Conservation (phyloP, 2,113 vertebrate species). For the Saiga tatarica region DNA sequence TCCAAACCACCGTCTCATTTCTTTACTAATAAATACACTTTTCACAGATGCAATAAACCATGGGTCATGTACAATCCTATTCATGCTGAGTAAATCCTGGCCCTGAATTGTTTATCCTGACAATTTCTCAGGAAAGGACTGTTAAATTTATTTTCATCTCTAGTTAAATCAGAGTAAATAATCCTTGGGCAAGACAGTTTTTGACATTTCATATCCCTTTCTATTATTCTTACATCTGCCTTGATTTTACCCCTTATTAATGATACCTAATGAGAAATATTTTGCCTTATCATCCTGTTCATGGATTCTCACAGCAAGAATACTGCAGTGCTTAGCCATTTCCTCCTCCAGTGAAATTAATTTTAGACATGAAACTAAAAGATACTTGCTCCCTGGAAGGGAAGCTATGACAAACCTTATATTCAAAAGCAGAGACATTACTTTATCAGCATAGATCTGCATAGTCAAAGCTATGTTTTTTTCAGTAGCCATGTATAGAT, state of each 20-base stretch:
- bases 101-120: neutral
- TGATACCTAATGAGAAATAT: neutral
- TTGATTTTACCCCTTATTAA: neutral
- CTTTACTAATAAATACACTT: neutral
- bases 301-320: neutral
- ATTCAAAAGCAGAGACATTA: neutral
- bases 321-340: neutral
- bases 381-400: neutral
- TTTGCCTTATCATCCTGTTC: neutral
- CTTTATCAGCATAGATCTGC: neutral
- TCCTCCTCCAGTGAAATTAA: neutral
- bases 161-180: neutral
- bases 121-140: neutral
- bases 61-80: neutral
- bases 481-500: neutral
- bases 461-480: neutral
- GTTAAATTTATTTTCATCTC: neutral
- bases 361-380: neutral
- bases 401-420: neutral
- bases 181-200: neutral
- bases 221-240: neutral
- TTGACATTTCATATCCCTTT: conserved; percentile 1
- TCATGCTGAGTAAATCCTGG: neutral
- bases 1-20: neutral
- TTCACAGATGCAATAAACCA: neutral